phyloP scores from a whole-genome alignment of 1,140 invertebrate genomes.

The Sycobia sp. region DNA sequence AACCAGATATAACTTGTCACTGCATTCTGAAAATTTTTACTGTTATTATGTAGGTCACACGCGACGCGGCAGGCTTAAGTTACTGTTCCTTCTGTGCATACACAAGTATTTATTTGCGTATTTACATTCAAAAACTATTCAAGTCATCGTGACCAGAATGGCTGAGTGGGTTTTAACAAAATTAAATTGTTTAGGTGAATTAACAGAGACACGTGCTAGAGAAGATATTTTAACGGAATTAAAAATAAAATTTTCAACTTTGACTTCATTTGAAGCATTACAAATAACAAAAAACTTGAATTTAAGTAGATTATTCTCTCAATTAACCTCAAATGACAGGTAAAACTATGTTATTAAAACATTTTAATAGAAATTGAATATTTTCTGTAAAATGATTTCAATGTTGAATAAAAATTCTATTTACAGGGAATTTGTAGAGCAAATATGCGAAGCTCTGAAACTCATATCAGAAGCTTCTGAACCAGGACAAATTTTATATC shows the following conservation, averaged over 20 bases:
- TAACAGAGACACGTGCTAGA: slow-evolving; percentile 41
- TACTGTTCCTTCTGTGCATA: no score
- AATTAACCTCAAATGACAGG: slow-evolving; percentile 56
- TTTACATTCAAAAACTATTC: slow-evolving; percentile 9
- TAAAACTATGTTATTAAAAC: no score
- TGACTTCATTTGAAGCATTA: slow-evolving; percentile 39
- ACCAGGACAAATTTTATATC: slow-evolving; percentile 51
- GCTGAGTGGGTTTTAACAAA: slow-evolving; percentile 49
- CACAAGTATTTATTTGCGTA: slow-evolving; percentile 14
- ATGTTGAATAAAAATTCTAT: background rate
- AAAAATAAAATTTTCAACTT: slow-evolving; percentile 46
- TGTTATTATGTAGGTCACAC: no score
- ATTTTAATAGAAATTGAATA: background rate
- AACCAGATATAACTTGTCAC: no score
- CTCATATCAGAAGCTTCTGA: slow-evolving; percentile 51
- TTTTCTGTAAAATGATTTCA: background rate
- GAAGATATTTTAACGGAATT: slow-evolving; percentile 47
- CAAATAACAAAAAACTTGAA: slow-evolving; percentile 46
- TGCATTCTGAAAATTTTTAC: no score
- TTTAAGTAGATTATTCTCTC: slow-evolving; percentile 43
- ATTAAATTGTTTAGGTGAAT: slow-evolving; percentile 40
- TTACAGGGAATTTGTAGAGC: slow-evolving; percentile 52
- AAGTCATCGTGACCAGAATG: slow-evolving; percentile 34
- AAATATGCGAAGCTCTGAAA: slow-evolving; percentile 59
- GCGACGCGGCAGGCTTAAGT: no score